phyloP scores from a whole-genome alignment of 1,140 invertebrate genomes.

The Drosophila takahashii region DNA sequence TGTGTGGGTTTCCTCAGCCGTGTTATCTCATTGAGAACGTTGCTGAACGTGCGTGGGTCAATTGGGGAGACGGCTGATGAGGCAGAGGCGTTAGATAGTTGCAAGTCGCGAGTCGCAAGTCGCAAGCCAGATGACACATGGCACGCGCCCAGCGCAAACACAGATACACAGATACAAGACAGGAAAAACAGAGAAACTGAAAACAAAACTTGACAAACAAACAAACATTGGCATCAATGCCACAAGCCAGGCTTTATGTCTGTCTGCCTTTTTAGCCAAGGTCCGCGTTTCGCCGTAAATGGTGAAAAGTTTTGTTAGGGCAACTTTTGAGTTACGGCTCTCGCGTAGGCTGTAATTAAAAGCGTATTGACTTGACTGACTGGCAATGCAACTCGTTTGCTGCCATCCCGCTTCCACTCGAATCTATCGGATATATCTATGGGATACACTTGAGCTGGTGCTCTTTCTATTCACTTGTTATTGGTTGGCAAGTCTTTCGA shows the following conservation, averaged over 20 bases:
- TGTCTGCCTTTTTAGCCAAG: conserved; percentile 53
- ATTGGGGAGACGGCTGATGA: conserved; percentile 69
- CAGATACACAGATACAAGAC: conserved; percentile 47
- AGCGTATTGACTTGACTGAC: conserved; percentile 80
- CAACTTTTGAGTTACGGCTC: conserved; percentile 54
- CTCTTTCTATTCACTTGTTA: conserved; percentile 67
- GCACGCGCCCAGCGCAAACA: conserved; percentile 70
- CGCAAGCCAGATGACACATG: conserved; percentile 74
- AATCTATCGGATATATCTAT: conserved; percentile 39
- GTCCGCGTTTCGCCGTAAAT: conserved; percentile 74
- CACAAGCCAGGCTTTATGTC: conserved; percentile 47
- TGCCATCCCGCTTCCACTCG: conserved; percentile 60
- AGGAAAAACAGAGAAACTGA: not conserved
- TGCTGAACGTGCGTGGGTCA: conserved; percentile 70
- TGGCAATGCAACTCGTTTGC: conserved; percentile 61
- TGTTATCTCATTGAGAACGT: conserved; percentile 76
- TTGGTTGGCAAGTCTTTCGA: conserved; percentile 48
- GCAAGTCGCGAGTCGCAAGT: conserved; percentile 62
- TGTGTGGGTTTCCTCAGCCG: conserved; percentile 68
- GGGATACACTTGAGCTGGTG: conserved; percentile 21
- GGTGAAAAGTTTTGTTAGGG: conserved; percentile 77
- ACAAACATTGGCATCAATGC: conserved; percentile 65
- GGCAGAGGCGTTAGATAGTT: conserved; percentile 82
- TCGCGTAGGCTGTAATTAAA: conserved; percentile 77
- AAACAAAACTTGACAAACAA: conserved; percentile 24